These are phyloP conservation scores for Lota lota DNA, from an alignment of 2,113 vertebrate genomes.

Conservation along the genomic window DNA sequence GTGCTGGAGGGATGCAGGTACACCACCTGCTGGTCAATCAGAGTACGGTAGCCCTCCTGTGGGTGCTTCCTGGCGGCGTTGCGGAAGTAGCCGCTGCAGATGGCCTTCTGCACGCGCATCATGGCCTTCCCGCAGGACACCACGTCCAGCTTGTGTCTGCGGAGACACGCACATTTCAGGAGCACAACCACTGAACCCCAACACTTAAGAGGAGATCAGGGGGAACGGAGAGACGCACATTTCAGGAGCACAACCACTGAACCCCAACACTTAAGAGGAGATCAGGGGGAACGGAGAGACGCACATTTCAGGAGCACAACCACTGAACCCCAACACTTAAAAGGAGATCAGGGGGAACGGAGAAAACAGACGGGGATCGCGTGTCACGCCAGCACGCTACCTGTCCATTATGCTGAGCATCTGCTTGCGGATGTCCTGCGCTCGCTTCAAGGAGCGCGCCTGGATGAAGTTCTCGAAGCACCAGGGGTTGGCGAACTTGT, in stretches of 20 bases:
- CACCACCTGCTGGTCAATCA: slow-evolving; percentile 91
- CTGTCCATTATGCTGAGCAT: slow-evolving; percentile 97
- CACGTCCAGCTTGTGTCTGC: slow-evolving; percentile 89
- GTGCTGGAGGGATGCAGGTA: slow-evolving; percentile 91
- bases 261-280: background rate
- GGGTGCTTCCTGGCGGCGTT: slow-evolving; percentile 91
- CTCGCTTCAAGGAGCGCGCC: slow-evolving; percentile 85
- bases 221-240: background rate
- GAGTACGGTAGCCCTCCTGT: slow-evolving; percentile 84
- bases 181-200: background rate
- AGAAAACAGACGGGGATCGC: background rate
- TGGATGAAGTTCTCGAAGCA: slow-evolving; percentile 97
- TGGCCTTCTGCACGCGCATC: slow-evolving; percentile 88
- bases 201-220: background rate
- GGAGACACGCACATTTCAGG: background rate
- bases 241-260: no score
- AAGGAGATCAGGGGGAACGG: background rate
- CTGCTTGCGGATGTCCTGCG: slow-evolving; percentile 93
- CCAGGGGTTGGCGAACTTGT: slow-evolving; percentile 95
- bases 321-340: background rate
- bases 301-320: no score
- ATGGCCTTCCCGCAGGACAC: slow-evolving; percentile 88
- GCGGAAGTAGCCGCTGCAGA: slow-evolving; percentile 92
- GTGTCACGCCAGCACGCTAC: slow-evolving; percentile 44
- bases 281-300: background rate